Percentiles rank a stretch among this genome's conserved stretches.
Conservation (phyloP, 1,140 invertebrate genomes). For the Eriosoma lanigerum region DNA sequence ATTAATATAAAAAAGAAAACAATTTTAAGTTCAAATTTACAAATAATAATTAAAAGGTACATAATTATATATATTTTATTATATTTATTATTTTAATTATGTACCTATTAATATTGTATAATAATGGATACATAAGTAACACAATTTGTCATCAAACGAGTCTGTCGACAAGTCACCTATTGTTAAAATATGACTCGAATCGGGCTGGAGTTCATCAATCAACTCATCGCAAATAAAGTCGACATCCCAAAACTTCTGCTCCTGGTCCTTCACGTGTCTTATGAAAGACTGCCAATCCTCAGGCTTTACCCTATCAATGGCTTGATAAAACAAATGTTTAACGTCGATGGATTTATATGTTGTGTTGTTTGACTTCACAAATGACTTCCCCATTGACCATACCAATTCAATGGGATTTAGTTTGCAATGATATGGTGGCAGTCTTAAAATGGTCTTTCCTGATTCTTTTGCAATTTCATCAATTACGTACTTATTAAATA, state of each 20-base stretch:
- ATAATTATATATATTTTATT: too few relatives aligned
- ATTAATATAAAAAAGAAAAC: background rate
- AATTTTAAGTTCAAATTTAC: constrained; percentile 8
- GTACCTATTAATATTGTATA: too few relatives aligned
- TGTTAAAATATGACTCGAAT: too few relatives aligned
- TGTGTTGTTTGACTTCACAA: background rate
- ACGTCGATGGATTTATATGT: constrained; percentile 6
- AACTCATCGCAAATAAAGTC: background rate
- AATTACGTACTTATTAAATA: background rate
- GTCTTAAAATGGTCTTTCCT: constrained; percentile 51
- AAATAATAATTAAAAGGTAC: constrained; percentile 1
- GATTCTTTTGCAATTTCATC: constrained; percentile 47
- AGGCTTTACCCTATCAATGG: constrained; percentile 29
- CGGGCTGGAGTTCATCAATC: too few relatives aligned
- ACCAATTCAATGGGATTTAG: constrained; percentile 50
- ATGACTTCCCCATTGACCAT: constrained; percentile 10
- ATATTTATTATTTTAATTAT: too few relatives aligned
- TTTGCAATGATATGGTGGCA: constrained; percentile 48
- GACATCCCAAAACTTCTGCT: constrained; percentile 9
- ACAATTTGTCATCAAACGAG: background rate
- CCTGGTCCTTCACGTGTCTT: constrained; percentile 8
- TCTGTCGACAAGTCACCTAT: background rate
- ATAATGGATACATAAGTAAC: too few relatives aligned
- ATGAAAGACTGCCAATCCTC: constrained; percentile 30
- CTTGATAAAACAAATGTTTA: constrained; percentile 33